Conservation (phyloP, 2,888 invertebrate genomes). For the Netelia inedita region DNA sequence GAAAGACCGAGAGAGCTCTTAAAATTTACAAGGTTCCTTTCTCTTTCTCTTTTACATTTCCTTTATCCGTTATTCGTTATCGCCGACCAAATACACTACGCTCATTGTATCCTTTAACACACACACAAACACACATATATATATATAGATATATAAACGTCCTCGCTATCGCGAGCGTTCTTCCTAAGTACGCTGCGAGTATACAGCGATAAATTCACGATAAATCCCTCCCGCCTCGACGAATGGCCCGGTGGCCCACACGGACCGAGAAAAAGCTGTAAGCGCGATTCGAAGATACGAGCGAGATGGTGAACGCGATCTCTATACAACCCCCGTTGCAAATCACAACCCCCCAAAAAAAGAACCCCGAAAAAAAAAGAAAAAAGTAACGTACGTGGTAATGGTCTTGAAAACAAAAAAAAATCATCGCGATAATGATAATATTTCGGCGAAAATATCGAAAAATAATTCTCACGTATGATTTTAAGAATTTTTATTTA, state of each 20-base stretch:
- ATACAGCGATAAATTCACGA: slow-evolving; percentile 57
- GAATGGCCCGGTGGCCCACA: slow-evolving; percentile 27
- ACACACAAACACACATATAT: not conserved
- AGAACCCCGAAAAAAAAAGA: not conserved
- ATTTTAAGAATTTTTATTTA: not conserved
- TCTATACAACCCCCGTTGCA: not conserved
- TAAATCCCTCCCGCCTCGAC: slow-evolving; percentile 52
- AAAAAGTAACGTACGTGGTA: slow-evolving; percentile 16
- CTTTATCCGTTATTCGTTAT: slow-evolving; percentile 46
- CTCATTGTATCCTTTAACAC: not conserved
- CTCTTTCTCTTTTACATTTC: slow-evolving; percentile 32
- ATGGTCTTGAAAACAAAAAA: not conserved
- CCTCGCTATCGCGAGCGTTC: slow-evolving; percentile 35
- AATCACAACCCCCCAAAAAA: too few relatives aligned
- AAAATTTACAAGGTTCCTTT: slow-evolving; percentile 56
- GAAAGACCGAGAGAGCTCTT: slow-evolving; percentile 38
- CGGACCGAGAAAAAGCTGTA: slow-evolving; percentile 16
- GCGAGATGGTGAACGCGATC: slow-evolving; percentile 53
- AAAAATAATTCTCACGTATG: slow-evolving; percentile 73
- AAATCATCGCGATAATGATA: slow-evolving; percentile 15
- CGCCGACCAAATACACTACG: not conserved
- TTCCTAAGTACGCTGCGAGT: slow-evolving; percentile 39
- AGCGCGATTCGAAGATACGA: not conserved
- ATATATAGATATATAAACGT: slow-evolving; percentile 11
- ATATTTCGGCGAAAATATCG: slow-evolving; percentile 35